Evolutionary conservation across 2,888 invertebrate genomes (phyloP).

Genomic region (Drosophila robusta): DNA sequence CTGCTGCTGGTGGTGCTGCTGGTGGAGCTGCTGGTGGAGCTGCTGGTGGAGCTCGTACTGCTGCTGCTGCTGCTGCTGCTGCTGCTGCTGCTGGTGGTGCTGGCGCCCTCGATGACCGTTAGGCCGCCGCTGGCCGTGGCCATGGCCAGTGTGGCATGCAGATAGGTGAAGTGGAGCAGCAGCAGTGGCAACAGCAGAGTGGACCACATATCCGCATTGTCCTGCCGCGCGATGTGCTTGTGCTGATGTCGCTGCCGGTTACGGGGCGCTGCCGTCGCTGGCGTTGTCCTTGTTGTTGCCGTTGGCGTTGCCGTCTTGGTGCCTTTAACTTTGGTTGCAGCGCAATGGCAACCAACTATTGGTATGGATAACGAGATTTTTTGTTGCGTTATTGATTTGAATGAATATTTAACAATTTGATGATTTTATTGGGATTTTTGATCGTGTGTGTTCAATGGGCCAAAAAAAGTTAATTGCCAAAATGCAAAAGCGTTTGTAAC

Average conservation of each 20-base stretch:
- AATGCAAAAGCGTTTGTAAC: slow-evolving; percentile 19
- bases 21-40: not conserved
- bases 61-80: slow-evolving; percentile 11
- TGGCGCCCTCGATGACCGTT: slow-evolving; percentile 57
- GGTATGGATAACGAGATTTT: slow-evolving; percentile 14
- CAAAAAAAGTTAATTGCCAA: slow-evolving; percentile 31
- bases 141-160: slow-evolving; percentile 42
- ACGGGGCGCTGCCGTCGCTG: slow-evolving; percentile 20
- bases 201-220: slow-evolving; percentile 73
- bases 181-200: slow-evolving; percentile 58
- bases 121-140: slow-evolving; percentile 60
- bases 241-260: slow-evolving; percentile 7
- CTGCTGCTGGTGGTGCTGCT: not conserved
- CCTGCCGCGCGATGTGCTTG: slow-evolving; percentile 36
- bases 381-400: slow-evolving; percentile 18
- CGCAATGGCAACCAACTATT: slow-evolving; percentile 75
- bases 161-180: slow-evolving; percentile 42
- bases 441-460: slow-evolving; percentile 49
- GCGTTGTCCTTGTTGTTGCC: slow-evolving; percentile 32
- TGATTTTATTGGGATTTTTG: slow-evolving; percentile 33
- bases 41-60: slow-evolving; percentile 9
- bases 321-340: slow-evolving; percentile 76
- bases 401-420: slow-evolving; percentile 16
- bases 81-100: slow-evolving; percentile 32
- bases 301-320: slow-evolving; percentile 71